Base-by-base conservation (phyloP, 2,888 invertebrate genomes). In the Hartigia nigra region DNA sequence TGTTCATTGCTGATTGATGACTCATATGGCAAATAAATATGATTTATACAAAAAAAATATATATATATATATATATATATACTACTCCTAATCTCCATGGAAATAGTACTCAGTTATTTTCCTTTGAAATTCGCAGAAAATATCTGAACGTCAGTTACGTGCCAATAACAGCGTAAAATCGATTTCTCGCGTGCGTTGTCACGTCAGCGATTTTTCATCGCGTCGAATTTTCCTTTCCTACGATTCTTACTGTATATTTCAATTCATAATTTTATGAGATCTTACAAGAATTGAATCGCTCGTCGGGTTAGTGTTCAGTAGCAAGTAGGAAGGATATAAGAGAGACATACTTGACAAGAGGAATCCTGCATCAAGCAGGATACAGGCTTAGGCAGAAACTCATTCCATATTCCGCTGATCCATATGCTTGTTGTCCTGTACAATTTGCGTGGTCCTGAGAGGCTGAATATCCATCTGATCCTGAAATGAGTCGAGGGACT, bases 11-110 rank as follows among this genome's bases (percentile, higher is more conserved):
- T 55, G 55, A 34, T 34, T 87, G 86, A 85, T 83, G 82, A 85
- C 84, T 87, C 84, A 81, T 85, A 85, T 86, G 82, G 87, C 86
- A 85, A 87, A 87, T 88, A 88, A 85, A 85, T 86, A 87, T 87
- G 85, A 80, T 86, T 88, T 87, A 84, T 88, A 87, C 84, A 85
- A 84, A 80, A 83, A 74, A n/a, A 12, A 55, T 23, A 55, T 23
- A 39, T 39, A 39, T 39, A 23, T 14, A 34, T 34, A 34, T 34
- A 35, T 35, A 35, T 35, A 35, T 4, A 39, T 4, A 23, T 55
- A 23, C 55, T 23, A 55, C 23, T 23, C 14, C 23, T 23, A 55
- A 23, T 55, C 23, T 23, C 55, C 55, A 55, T 55, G 55, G 55
- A 23, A 55, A 55, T 23, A 55, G 23, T 55, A 9, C 23, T 55